Percentiles rank a stretch among this genome's conserved stretches.
phyloP scores from a whole-genome alignment of 2,113 vertebrate genomes.

The Amphilophus citrinellus region DNA sequence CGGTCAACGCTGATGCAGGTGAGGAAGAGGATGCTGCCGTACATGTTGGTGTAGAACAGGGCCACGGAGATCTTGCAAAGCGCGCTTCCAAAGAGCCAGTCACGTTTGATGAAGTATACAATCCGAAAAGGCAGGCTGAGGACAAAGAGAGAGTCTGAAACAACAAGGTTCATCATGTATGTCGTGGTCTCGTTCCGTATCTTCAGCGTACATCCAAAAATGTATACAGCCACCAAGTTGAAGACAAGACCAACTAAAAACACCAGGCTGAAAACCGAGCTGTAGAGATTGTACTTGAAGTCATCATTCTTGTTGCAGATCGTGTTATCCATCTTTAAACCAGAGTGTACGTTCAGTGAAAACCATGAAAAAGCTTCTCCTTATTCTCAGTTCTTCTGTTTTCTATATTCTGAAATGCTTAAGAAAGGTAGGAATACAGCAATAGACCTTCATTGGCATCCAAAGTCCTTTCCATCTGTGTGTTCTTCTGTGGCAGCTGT shows the following conservation, averaged over 20 bases:
- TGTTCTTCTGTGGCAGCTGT: background rate
- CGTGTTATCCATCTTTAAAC: slow-evolving; percentile 67
- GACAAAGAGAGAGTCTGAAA: slow-evolving; percentile 96
- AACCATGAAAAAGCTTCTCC: background rate
- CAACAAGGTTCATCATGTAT: slow-evolving; percentile 96
- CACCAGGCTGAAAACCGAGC: slow-evolving; percentile 90
- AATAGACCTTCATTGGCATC: slow-evolving; percentile 40
- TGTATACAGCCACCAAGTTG: slow-evolving; percentile 91
- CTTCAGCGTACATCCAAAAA: slow-evolving; percentile 90
- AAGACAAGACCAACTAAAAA: slow-evolving; percentile 92
- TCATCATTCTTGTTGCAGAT: slow-evolving; percentile 86
- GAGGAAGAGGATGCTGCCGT: slow-evolving; percentile 97
- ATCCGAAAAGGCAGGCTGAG: slow-evolving; percentile 94
- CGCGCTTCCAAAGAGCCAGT: slow-evolving; percentile 91
- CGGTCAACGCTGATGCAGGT: slow-evolving; percentile 97
- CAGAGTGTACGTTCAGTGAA: background rate
- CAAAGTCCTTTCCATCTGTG: slow-evolving; percentile 5
- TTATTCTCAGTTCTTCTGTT: background rate
- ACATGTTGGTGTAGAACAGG: slow-evolving; percentile 98
- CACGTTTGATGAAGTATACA: slow-evolving; percentile 88
- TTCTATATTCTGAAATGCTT: background rate
- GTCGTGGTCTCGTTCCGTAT: slow-evolving; percentile 95
- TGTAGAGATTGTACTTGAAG: slow-evolving; percentile 95
- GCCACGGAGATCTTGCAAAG: slow-evolving; percentile 94
- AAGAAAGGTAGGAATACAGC: background rate